Evolutionary conservation across 2,797 vertebrate species (phyloP).

Genomic region (Acipenser oxyrinchus): DNA sequence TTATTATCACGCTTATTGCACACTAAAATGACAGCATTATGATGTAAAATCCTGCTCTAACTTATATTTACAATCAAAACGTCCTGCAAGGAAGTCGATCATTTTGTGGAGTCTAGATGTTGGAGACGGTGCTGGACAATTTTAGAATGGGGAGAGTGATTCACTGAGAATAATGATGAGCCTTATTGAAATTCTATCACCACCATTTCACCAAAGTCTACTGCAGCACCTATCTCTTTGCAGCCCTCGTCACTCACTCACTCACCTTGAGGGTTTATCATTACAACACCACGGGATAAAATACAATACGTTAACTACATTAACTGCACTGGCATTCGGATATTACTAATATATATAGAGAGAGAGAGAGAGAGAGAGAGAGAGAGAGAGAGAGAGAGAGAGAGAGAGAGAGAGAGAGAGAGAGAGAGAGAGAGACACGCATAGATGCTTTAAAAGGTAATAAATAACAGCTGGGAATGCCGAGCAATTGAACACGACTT

Average conservation of each 20-base stretch:
- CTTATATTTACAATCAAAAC: neutral
- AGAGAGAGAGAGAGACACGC: too few species aligned
- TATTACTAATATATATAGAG: too few species aligned
- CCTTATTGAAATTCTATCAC: slow-evolving; percentile 38
- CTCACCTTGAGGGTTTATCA: too few species aligned
- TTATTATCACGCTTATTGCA: neutral
- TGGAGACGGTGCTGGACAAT: neutral
- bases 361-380: too few species aligned
- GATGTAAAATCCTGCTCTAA: neutral
- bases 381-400: too few species aligned
- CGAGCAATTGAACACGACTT: too few species aligned
- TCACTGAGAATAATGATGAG: slow-evolving; percentile 19
- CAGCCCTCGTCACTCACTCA: slow-evolving; percentile 4
- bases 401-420: too few species aligned
- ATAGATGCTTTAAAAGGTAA: too few species aligned
- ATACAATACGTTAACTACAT: neutral
- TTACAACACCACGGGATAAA: too few species aligned
- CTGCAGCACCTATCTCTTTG: neutral
- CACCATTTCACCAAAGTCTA: slow-evolving; percentile 17
- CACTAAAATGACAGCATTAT: too few species aligned
- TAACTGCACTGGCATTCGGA: neutral
- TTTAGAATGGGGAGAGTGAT: neutral
- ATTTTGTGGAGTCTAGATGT: neutral
- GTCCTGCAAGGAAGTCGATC: neutral
- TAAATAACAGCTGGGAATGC: too few species aligned